phyloP scores from a whole-genome alignment of 1,140 invertebrate species.

The Drosophila micromelanica region DNA sequence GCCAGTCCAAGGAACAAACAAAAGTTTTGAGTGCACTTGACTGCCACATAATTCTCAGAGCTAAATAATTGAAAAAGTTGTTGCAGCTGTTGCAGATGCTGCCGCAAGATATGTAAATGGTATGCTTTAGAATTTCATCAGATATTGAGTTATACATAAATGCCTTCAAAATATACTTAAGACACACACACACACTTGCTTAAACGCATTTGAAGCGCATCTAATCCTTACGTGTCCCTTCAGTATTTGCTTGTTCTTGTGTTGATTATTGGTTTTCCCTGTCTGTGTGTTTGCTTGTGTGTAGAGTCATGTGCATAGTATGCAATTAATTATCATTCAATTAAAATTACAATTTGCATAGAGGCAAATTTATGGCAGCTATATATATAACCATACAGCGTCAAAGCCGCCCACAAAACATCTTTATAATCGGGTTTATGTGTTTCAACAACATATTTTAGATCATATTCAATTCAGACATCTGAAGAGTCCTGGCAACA shows the following conservation, averaged over 20 bases:
- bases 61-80: conserved; percentile 74
- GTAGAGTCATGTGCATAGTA: conserved; percentile 51
- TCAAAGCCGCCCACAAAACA: conserved; percentile 17
- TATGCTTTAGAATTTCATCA: conserved; percentile 33
- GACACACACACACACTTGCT: conserved; percentile 12
- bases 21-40: conserved; percentile 68
- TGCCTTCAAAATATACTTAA: conserved; percentile 26
- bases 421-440: conserved; percentile 29
- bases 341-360: conserved; percentile 67
- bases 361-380: conserved; percentile 49
- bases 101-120: conserved; percentile 36
- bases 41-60: conserved; percentile 71
- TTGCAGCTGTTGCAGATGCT: conserved; percentile 51
- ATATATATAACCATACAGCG: conserved; percentile 15
- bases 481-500: neutral
- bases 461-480: neutral
- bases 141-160: conserved; percentile 21
- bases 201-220: conserved; percentile 43
- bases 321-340: conserved; percentile 82
- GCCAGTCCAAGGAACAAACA: conserved; percentile 40
- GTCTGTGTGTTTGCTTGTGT: conserved; percentile 13
- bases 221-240: conserved; percentile 59
- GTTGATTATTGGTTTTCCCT: conserved; percentile 72
- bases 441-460: conserved; percentile 19
- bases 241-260: conserved; percentile 66